Conservation (phyloP, 1,140 invertebrate species). For the Drosophila pallidifrons region DNA sequence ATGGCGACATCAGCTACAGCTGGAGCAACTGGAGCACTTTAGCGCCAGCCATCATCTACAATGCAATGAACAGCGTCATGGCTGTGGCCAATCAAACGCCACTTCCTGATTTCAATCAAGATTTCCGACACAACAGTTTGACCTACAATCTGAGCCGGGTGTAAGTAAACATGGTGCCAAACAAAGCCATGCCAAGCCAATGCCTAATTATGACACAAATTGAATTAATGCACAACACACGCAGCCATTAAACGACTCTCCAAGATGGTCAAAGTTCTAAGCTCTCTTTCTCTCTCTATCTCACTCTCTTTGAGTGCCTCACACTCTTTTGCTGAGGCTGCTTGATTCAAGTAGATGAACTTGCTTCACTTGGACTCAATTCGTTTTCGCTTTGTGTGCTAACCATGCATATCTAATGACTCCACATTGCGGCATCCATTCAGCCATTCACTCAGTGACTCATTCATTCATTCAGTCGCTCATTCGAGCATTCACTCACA, state of each 20-base stretch:
- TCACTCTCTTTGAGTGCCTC: not conserved
- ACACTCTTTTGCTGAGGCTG: not conserved
- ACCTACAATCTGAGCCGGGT: conserved; percentile 60
- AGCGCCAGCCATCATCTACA: conserved; percentile 59
- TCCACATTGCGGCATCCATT: conserved; percentile 51
- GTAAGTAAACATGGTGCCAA: conserved; percentile 51
- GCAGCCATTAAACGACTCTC: conserved; percentile 26
- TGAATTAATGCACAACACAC: conserved; percentile 60
- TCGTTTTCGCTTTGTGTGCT: conserved; percentile 31
- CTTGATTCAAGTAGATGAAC: conserved; percentile 44
- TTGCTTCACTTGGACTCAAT: conserved; percentile 20
- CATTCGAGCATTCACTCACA: conserved; percentile 52
- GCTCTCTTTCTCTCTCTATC: not conserved
- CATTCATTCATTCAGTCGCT: conserved; percentile 44
- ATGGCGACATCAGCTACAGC: conserved; percentile 12
- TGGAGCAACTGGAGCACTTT: conserved; percentile 69
- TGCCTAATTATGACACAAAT: conserved; percentile 71
- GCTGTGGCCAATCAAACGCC: conserved; percentile 60
- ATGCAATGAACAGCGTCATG: conserved; percentile 64
- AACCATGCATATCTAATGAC: conserved; percentile 76
- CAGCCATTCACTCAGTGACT: conserved; percentile 47
- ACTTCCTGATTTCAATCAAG: conserved; percentile 38
- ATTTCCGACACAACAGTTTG: conserved; percentile 39
- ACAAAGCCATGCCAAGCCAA: not conserved
- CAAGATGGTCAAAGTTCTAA: not conserved